Conservation (phyloP, 2,113 vertebrate species). For the Chaetodon auriga region DNA sequence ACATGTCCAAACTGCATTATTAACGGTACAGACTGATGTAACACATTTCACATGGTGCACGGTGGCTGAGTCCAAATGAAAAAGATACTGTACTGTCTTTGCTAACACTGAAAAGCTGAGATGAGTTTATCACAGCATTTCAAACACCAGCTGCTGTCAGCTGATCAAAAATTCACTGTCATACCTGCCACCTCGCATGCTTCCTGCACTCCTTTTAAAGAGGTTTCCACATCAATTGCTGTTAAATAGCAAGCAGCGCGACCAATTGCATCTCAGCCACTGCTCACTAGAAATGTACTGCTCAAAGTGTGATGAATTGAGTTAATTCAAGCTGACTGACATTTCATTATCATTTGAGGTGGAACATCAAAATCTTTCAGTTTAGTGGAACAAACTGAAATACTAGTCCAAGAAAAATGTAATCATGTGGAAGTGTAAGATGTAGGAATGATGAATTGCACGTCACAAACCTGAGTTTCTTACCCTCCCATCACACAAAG, state of each 20-base stretch:
- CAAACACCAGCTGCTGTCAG: background rate
- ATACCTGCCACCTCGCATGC: background rate
- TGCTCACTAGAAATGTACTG: background rate
- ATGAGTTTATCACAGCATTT: background rate
- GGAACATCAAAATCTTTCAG: background rate
- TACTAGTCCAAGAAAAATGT: background rate
- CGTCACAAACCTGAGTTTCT: background rate
- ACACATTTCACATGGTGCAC: background rate
- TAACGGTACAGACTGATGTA: background rate
- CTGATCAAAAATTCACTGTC: background rate
- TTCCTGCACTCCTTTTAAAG: background rate
- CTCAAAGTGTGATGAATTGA: background rate
- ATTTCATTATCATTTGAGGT: background rate
- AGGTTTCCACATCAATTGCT: background rate
- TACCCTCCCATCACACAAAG: constrained; percentile 7
- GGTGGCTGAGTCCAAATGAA: background rate
- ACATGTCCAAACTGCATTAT: background rate
- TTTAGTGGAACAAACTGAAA: background rate
- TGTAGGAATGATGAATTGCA: background rate
- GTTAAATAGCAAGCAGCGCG: background rate
- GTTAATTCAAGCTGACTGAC: background rate
- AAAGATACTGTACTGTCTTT: background rate
- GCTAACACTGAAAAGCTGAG: background rate
- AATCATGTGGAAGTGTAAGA: too few species aligned
- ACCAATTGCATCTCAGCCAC: background rate